A percentile compares a stretch with the other conserved stretches of the same genome.
phyloP scores from a whole-genome alignment of 2,113 vertebrate species.

The Engraulis encrasicolus region DNA sequence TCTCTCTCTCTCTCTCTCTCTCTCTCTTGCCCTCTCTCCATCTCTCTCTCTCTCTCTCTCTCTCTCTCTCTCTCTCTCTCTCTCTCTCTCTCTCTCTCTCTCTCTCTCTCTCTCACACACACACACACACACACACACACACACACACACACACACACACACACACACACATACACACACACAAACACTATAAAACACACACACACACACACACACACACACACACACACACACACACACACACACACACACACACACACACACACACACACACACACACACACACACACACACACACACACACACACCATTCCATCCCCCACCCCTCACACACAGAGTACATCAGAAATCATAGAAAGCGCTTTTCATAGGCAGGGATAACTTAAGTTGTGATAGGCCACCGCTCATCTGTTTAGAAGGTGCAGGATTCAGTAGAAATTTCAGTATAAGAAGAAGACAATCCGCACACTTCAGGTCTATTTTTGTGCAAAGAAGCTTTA shows the following conservation, averaged over 20 bases:
- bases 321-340: not conserved
- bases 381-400: too few species aligned
- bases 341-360: not conserved
- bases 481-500: too few species aligned
- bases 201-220: not conserved
- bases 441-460: too few species aligned
- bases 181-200: too few species aligned
- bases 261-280: constrained; percentile 8
- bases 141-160: constrained; percentile 32
- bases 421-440: too few species aligned
- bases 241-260: constrained; percentile 32
- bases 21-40: too few species aligned
- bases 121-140: constrained; percentile 30
- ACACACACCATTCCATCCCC: too few species aligned
- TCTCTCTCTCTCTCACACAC: constrained; percentile 28
- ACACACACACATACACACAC: not conserved
- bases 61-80: too few species aligned
- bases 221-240: constrained; percentile 21
- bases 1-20: too few species aligned
- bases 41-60: too few species aligned
- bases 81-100: not conserved
- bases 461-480: too few species aligned
- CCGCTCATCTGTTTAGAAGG: too few species aligned
- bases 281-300: constrained; percentile 26
- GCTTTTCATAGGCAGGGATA: not conserved